Evolutionary conservation across 2,797 vertebrate species (phyloP).

Genomic region (Myripristis murdjan): DNA sequence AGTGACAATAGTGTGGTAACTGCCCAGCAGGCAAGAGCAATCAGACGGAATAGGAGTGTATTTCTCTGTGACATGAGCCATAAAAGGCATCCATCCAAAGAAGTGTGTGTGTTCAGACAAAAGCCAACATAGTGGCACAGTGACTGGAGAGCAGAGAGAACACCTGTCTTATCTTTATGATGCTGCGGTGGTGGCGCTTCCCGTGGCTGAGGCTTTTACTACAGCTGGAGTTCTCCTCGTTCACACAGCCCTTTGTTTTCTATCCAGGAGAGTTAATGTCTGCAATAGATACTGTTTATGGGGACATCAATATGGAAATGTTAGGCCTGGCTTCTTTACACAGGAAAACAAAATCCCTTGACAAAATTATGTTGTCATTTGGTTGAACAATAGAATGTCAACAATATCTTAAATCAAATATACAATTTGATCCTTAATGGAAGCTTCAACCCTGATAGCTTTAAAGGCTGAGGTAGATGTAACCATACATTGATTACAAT

Average conservation of each 20-base stretch:
- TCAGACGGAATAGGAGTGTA: slow-evolving; percentile 76
- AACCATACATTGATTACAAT: too few relatives aligned
- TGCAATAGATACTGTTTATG: slow-evolving; percentile 32
- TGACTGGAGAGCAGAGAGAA: slow-evolving; percentile 66
- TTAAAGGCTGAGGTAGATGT: too few relatives aligned
- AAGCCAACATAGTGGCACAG: slow-evolving; percentile 60
- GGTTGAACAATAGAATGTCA: slow-evolving; percentile 15
- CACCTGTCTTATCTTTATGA: slow-evolving; percentile 80
- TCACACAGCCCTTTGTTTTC: slow-evolving; percentile 52
- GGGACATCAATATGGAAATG: slow-evolving; percentile 14
- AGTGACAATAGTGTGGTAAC: slow-evolving; percentile 77
- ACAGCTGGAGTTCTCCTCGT: slow-evolving; percentile 38
- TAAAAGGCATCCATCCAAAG: slow-evolving; percentile 79
- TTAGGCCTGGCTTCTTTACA: slow-evolving; percentile 8
- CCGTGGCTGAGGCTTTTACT: slow-evolving; percentile 51
- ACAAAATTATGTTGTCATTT: slow-evolving; percentile 11
- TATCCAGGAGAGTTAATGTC: slow-evolving; percentile 39
- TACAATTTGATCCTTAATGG: background rate
- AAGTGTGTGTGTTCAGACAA: slow-evolving; percentile 63
- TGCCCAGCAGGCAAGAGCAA: slow-evolving; percentile 76
- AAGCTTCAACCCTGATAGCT: too few relatives aligned
- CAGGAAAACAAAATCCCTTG: slow-evolving; percentile 20
- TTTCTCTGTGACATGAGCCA: slow-evolving; percentile 76
- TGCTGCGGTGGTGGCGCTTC: slow-evolving; percentile 35
- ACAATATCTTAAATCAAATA: slow-evolving; percentile 36